Base-by-base conservation (phyloP, 2,888 invertebrate genomes). In the Caenorhabditis angaria region DNA sequence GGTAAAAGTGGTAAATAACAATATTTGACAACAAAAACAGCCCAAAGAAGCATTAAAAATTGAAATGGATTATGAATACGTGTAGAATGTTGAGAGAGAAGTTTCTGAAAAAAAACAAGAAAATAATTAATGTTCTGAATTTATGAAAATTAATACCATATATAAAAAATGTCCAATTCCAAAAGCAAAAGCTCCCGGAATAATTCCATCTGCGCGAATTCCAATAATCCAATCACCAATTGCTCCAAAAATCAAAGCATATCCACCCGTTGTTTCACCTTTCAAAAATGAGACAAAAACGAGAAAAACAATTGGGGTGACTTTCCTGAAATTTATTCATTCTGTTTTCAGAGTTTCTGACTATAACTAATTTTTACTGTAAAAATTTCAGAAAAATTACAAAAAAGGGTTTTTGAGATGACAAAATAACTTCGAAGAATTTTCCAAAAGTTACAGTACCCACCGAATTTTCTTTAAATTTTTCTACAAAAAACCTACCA, bases 181-280 rank as follows among this genome's bases (percentile, higher is more conserved):
- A 61, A 84, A 84, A 8, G 81, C 74, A 24, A 83, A 47, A 2
- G 84, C 84, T 29, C 82, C 82, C 5, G 70, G 47, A 35, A 81
- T 79, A 56, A 84, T 79, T 29, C 82, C 83, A 48, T 78, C 77
- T 18, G 77, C 67, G 12, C 51, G 55, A 61, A 69, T 55, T 25
- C 78, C 81, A 28, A 84, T 82, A 28, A 84, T 61, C 55, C 76
- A 84, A 70, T 84, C 84, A 10, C 84, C 84, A 25, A 78, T 61
- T 28, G 76, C 83, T 8, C 83, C 82, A 18, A 77, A 72, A n/a
- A 81, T 56, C 29, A 83, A 61, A 10, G 76, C 80, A 25, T 65
- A 41, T 6, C 41, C 41, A 2, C 41, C 41, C 14, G 18, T 6
- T 5, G 6, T 41, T 41, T 41, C 70, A 14, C 77, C 71, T 48